These are phyloP conservation scores for Eudasyphora cyanicolor DNA, from an alignment of 2,888 invertebrate genomes.

Conservation along the genomic window DNA sequence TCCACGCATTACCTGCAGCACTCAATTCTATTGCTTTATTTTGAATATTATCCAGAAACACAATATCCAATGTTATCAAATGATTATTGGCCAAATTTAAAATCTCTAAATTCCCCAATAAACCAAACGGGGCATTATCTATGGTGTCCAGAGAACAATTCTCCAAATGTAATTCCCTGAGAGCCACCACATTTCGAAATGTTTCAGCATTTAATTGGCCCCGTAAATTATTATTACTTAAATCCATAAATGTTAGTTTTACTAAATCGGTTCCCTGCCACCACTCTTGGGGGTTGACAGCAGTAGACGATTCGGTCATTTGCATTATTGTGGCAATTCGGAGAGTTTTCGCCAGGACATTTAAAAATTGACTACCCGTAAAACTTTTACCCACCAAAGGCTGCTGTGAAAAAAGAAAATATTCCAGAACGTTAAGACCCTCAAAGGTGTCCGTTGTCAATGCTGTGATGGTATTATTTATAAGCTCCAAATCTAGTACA, in stretches of 20 bases:
- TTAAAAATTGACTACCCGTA: conserved; percentile 8
- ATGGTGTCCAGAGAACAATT: conserved; percentile 39
- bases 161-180: conserved; percentile 15
- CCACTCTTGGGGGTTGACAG: conserved; percentile 33
- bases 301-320: background rate
- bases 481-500: conserved; percentile 28
- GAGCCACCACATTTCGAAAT: background rate
- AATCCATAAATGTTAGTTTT: background rate
- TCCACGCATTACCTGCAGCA: conserved; percentile 30
- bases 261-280: conserved; percentile 5
- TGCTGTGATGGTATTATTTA: conserved; percentile 22
- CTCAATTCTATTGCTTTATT: background rate
- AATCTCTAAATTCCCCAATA: background rate
- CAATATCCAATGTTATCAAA: conserved; percentile 25
- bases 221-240: conserved; percentile 43
- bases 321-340: background rate
- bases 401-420: conserved; percentile 44
- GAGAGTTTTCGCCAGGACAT: background rate
- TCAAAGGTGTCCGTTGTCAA: conserved; percentile 2
- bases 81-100: conserved; percentile 40
- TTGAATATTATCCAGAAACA: background rate
- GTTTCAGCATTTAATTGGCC: background rate
- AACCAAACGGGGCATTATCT: background rate
- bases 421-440: conserved; percentile 9
- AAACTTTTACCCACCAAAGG: background rate